phyloP scores from a whole-genome alignment of 2,888 invertebrate species.

The Octodonta nipae region DNA sequence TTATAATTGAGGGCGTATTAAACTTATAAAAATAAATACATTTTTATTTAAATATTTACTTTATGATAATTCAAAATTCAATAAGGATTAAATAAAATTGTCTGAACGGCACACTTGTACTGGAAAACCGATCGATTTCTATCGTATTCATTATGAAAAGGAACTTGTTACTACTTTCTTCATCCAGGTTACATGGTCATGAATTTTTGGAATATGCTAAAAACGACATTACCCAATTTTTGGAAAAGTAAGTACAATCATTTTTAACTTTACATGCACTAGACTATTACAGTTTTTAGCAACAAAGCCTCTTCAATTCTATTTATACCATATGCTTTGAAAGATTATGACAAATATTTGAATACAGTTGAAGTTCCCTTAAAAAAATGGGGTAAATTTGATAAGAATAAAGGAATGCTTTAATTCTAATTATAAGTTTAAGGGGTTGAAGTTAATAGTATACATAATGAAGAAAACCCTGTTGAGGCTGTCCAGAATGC shows the following conservation, averaged over 20 bases:
- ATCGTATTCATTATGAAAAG: too few relatives aligned
- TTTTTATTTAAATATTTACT: too few relatives aligned
- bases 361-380: constrained; percentile 45
- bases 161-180: constrained; percentile 52
- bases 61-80: too few relatives aligned
- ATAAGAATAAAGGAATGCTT: constrained; percentile 1
- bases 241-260: constrained; percentile 38
- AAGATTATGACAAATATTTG: constrained; percentile 52
- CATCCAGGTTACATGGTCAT: constrained; percentile 54
- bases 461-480: constrained; percentile 51
- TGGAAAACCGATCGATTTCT: too few relatives aligned
- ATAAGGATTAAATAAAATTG: too few relatives aligned
- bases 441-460: constrained; percentile 48
- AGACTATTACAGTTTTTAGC: constrained; percentile 31
- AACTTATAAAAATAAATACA: too few relatives aligned
- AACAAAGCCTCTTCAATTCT: constrained; percentile 49
- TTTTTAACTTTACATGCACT: background rate
- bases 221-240: constrained; percentile 46
- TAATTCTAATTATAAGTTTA: constrained; percentile 1
- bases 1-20: too few relatives aligned
- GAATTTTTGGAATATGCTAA: constrained; percentile 53
- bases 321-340: constrained; percentile 64
- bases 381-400: constrained; percentile 44
- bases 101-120: too few relatives aligned
- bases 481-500: constrained; percentile 44